Evolutionary conservation across 2,113 vertebrate species (phyloP).

Genomic region (Callospermophilus lateralis): DNA sequence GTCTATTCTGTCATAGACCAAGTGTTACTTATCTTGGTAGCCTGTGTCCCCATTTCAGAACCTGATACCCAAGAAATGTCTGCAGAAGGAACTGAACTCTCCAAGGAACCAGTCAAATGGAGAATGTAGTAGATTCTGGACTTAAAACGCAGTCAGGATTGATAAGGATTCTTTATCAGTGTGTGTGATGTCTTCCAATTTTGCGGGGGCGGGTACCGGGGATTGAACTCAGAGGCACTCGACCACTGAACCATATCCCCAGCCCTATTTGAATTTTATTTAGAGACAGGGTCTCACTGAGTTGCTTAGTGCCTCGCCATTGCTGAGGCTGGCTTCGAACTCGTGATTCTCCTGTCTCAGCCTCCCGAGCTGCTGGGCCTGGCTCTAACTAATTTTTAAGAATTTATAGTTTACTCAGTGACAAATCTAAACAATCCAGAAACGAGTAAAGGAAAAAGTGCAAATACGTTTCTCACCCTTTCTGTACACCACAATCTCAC

Average conservation of each 20-base stretch:
- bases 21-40: neutral
- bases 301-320: no score
- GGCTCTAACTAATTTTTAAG: neutral
- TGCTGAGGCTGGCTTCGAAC: no score
- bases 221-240: no score
- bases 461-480: neutral
- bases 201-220: no score
- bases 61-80: neutral
- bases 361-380: no score
- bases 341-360: no score
- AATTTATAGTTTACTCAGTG: slow-evolving; percentile 8
- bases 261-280: no score
- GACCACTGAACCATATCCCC: no score
- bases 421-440: slow-evolving; percentile 48
- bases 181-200: neutral
- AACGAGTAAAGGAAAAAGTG: slow-evolving; percentile 2
- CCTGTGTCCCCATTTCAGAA: neutral
- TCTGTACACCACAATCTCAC: neutral
- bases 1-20: slow-evolving; percentile 3
- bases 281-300: no score
- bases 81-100: slow-evolving; percentile 51
- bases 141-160: slow-evolving; percentile 46
- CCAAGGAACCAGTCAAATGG: neutral
- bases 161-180: slow-evolving; percentile 26
- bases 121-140: slow-evolving; percentile 4